Evolutionary conservation across 2,888 invertebrate species (phyloP).

Genomic region (Euplexia lucipara): DNA sequence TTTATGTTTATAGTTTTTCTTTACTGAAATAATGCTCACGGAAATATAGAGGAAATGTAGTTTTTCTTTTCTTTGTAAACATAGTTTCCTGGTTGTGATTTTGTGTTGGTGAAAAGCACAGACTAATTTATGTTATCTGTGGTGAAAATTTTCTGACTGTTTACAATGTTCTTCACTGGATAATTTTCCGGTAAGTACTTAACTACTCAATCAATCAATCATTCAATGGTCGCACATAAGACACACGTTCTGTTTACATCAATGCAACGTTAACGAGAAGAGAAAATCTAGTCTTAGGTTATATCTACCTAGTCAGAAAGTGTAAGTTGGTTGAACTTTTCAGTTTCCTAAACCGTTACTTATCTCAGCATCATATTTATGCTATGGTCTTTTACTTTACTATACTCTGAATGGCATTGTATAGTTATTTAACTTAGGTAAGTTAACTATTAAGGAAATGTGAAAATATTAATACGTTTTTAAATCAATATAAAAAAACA

Average conservation of each 20-base stretch:
- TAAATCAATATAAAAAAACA: too few species aligned
- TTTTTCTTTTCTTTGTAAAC: slow-evolving; percentile 10
- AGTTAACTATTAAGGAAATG: not conserved
- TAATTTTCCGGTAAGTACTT: slow-evolving; percentile 43
- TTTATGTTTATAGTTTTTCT: slow-evolving; percentile 1
- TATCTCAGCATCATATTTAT: not conserved
- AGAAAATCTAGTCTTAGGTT: not conserved
- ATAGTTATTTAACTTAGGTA: not conserved
- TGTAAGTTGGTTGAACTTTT: slow-evolving; percentile 7
- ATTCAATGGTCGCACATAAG: not conserved
- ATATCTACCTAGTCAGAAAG: slow-evolving; percentile 8
- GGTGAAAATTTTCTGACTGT: slow-evolving; percentile 12
- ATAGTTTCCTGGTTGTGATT: slow-evolving; percentile 26
- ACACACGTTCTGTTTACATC: not conserved
- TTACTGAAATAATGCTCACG: not conserved
- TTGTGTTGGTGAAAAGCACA: slow-evolving; percentile 33
- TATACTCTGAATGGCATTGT: not conserved
- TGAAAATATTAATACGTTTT: too few species aligned
- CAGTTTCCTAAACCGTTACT: slow-evolving; percentile 7
- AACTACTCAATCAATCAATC: not conserved
- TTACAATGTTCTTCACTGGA: slow-evolving; percentile 21
- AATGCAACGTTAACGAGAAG: not conserved
- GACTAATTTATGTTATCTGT: slow-evolving; percentile 7
- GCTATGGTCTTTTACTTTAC: slow-evolving; percentile 3
- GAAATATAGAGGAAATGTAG: not conserved